Evolutionary conservation across 2,888 invertebrate genomes (phyloP).

Genomic region (Watsonalla cultraria): DNA sequence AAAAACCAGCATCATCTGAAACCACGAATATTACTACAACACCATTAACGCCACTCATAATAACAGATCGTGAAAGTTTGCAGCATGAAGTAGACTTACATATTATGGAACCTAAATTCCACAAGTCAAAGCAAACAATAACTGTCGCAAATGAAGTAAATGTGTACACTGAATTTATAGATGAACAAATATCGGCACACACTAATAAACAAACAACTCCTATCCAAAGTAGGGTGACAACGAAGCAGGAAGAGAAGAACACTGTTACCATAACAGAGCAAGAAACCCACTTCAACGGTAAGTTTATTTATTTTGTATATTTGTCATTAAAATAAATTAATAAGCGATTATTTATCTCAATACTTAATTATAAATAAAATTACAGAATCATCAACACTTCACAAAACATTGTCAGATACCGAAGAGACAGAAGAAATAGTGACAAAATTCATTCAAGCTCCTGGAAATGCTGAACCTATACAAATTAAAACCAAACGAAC

Average conservation of each 20-base stretch:
- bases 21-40: conserved; percentile 44
- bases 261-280: conserved; percentile 52
- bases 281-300: conserved; percentile 46
- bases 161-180: conserved; percentile 48
- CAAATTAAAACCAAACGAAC: conserved; percentile 79
- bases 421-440: conserved; percentile 80
- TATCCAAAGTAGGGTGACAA: conserved; percentile 42
- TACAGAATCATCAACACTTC: conserved; percentile 43
- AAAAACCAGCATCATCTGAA: conserved; percentile 36
- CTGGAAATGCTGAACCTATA: conserved; percentile 72
- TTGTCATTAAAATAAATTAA: background rate
- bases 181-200: conserved; percentile 50
- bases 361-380: conserved; percentile 7
- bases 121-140: conserved; percentile 43
- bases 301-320: conserved; percentile 24
- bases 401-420: conserved; percentile 48
- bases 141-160: conserved; percentile 50
- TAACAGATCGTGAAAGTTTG: conserved; percentile 54
- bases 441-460: conserved; percentile 75
- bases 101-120: conserved; percentile 40
- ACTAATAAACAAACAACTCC: conserved; percentile 26
- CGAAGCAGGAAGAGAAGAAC: conserved; percentile 28
- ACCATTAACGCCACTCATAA: conserved; percentile 48
- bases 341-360: no score
- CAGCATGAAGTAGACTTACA: conserved; percentile 58